Evolutionary conservation across 2,888 invertebrate species (phyloP).

Genomic region (Drosophila meridiana): DNA sequence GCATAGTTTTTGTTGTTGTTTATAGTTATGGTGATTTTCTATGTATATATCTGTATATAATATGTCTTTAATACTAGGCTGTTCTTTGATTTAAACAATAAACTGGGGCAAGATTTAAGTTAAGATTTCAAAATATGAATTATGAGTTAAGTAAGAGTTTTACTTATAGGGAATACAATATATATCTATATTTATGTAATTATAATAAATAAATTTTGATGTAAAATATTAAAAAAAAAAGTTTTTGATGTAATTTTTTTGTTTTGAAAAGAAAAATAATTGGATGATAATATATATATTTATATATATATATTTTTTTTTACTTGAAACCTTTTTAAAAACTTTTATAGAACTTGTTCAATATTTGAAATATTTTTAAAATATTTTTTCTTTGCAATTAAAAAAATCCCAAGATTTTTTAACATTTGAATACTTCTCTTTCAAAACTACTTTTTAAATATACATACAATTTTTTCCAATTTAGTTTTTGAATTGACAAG

Average conservation of each 20-base stretch:
- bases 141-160: not conserved
- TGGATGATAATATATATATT: not conserved
- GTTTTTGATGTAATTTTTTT: not conserved
- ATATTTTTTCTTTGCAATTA: no score
- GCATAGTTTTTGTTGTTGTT: constrained; percentile 1
- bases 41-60: constrained; percentile 5
- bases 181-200: not conserved
- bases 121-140: not conserved
- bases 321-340: no score
- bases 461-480: no score
- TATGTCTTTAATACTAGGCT: constrained; percentile 44
- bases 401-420: no score
- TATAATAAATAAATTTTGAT: not conserved
- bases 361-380: no score
- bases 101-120: constrained; percentile 25
- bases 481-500: no score
- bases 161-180: not conserved
- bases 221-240: not conserved
- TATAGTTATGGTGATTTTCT: constrained; percentile 15
- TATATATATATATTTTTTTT: no score
- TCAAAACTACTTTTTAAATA: no score
- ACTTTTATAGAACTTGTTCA: no score
- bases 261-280: not conserved
- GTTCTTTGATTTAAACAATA: constrained; percentile 31
- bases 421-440: no score